Base-by-base conservation (phyloP, 2,888 invertebrate species). In the Stenolophus ochropezus region DNA sequence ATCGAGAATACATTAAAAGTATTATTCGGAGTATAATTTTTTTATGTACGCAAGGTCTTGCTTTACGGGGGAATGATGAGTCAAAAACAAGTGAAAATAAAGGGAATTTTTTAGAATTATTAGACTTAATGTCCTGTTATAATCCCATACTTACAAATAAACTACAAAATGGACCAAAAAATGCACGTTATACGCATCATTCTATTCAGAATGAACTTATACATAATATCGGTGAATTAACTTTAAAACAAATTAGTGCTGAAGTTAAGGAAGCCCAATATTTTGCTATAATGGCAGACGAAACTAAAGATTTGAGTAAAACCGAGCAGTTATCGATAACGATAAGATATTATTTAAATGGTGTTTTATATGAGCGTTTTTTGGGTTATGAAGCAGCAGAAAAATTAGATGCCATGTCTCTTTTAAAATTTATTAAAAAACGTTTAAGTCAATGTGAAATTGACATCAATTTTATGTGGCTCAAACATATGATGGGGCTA, bases 401-500 rank as follows among this genome's bases (percentile, higher is more conserved):
- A 14, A 47, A 25, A 8, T 33, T 33, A 27, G 47, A 73, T 23
- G 81, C 77, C 5, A 3, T 1, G 21, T 25, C 82, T 8, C 71
- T 82, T 21, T 79, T 81, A 23, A 5, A 6, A 16, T 76, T 76
- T 33, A 75, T 82, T 1, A 82, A 76, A 69, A 21, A 18, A 18
- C 16, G 18, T 25, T 4, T 14, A 21, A 23, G 4, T 21, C 61
- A 73, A 3, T 23, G 4, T 21, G n/a, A 27, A 18, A 20, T 81
- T 20, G 73, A 82, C 18, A 78, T 78, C 2, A 51, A 81, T 16
- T 81, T 23, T 81, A 76, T 47, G 65, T 82, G 18, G 76, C 81
- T 16, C 82, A 82, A 56, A 81, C 80, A 3, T 82, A 82, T 49
- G 81, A 82, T 74, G 82, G 82, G 1, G 77, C 82, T 33, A 82